A percentile compares a stretch with the other conserved stretches of the same genome.
Conservation (phyloP, 2,113 vertebrate species). For the Bungarus multicinctus region DNA sequence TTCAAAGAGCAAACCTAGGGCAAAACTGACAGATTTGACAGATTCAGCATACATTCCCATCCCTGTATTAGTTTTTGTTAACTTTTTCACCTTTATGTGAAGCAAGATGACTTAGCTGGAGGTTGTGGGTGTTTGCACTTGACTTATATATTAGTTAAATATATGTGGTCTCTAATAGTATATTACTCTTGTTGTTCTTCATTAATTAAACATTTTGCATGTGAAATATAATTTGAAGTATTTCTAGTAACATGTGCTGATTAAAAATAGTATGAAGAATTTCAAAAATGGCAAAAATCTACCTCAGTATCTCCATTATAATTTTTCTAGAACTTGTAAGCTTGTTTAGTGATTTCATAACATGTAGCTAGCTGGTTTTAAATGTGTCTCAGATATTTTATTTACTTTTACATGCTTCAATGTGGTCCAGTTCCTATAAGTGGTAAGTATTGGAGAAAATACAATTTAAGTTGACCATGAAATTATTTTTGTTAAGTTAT, state of each 20-base stretch:
- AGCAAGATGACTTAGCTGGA: slow-evolving; percentile 2
- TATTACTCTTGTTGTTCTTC: slow-evolving; percentile 32
- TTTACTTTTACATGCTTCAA: slow-evolving; percentile 76
- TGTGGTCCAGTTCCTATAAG: slow-evolving; percentile 93
- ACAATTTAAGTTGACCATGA: slow-evolving; percentile 51
- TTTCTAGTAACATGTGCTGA: not conserved
- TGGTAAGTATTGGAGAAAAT: slow-evolving; percentile 79
- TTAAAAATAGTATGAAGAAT: not conserved
- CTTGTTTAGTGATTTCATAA: slow-evolving; percentile 44
- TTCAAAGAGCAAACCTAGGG: slow-evolving; percentile 15
- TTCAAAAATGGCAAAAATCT: slow-evolving; percentile 47
- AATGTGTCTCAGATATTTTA: slow-evolving; percentile 65
- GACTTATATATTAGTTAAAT: slow-evolving; percentile 12
- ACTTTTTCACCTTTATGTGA: slow-evolving; percentile 38
- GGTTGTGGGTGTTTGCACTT: slow-evolving; percentile 17
- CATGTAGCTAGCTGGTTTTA: slow-evolving; percentile 38
- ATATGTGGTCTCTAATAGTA: slow-evolving; percentile 29
- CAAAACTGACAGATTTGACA: slow-evolving; percentile 18
- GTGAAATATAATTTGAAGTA: slow-evolving; percentile 24
- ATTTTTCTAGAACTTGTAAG: slow-evolving; percentile 53
- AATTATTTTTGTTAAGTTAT: slow-evolving; percentile 39
- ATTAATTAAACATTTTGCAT: slow-evolving; percentile 30
- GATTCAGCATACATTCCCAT: slow-evolving; percentile 24
- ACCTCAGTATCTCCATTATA: slow-evolving; percentile 53
- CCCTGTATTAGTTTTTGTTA: slow-evolving; percentile 31